A percentile compares a stretch with the other conserved stretches of the same genome.
phyloP scores from a whole-genome alignment of 2,113 vertebrate species.

The Eretmochelys imbricata region DNA sequence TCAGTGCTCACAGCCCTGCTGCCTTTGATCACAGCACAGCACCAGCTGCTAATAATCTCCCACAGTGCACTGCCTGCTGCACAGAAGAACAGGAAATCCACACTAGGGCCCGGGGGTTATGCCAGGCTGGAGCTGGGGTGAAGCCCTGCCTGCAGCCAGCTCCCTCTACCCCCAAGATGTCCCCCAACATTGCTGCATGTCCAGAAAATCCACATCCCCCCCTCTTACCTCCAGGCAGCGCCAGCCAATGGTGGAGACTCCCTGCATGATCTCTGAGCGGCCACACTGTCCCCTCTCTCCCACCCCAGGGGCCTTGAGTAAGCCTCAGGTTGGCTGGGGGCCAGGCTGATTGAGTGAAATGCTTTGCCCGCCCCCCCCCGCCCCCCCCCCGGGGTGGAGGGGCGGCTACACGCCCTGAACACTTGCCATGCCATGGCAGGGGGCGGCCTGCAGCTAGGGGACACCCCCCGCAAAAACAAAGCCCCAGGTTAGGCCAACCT shows the following conservation, averaged over 20 bases:
- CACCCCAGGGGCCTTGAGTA: too few relatives aligned
- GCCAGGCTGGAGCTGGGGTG: background rate
- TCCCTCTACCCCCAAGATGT: background rate
- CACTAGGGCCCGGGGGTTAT: background rate
- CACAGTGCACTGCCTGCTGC: background rate
- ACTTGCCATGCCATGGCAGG: background rate
- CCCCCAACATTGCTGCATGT: too few relatives aligned
- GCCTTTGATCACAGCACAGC: too few relatives aligned
- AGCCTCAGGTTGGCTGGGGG: background rate
- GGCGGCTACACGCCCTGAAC: background rate
- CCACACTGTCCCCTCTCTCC: too few relatives aligned
- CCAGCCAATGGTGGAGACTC: too few relatives aligned
- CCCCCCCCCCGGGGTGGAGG: background rate
- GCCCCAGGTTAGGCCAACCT: background rate
- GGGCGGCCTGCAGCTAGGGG: background rate
- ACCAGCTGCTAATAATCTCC: background rate
- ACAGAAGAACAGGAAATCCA: background rate
- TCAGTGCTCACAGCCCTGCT: background rate
- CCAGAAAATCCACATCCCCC: too few relatives aligned
- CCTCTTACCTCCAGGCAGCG: too few relatives aligned
- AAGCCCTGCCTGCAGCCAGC: too few relatives aligned
- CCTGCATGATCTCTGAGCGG: too few relatives aligned
- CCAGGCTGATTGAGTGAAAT: background rate
- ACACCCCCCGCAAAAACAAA: background rate
- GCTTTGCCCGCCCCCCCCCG: background rate